Evolutionary conservation across 2,888 invertebrate species (phyloP).

Genomic region (Parnassius apollo): DNA sequence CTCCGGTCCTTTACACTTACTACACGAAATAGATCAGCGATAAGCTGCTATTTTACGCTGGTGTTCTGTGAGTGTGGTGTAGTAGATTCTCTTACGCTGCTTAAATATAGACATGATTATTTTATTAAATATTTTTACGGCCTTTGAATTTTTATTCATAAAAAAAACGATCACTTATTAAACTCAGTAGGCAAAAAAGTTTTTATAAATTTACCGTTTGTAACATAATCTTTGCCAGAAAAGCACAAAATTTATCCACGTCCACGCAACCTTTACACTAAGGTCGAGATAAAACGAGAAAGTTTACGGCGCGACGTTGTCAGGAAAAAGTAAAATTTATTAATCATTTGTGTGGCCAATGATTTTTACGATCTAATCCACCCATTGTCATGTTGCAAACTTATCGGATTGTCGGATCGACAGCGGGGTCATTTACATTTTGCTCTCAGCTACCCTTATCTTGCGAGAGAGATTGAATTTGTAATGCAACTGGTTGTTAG

Average conservation of each 20-base stretch:
- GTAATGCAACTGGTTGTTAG: constrained; percentile 3
- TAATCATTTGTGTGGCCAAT: constrained; percentile 19
- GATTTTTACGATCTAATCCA: constrained; percentile 17
- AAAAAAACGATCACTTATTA: too few relatives aligned
- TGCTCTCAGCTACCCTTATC: constrained; percentile 1
- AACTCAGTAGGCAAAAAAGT: too few relatives aligned
- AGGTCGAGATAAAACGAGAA: constrained; percentile 26
- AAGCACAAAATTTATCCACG: constrained; percentile 50
- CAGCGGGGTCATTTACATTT: constrained; percentile 1
- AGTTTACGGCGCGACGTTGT: constrained; percentile 24
- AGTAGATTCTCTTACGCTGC: too few relatives aligned
- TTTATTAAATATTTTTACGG: too few relatives aligned
- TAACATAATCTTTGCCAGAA: constrained; percentile 40
- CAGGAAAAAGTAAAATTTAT: constrained; percentile 27
- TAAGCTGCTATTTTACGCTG: too few relatives aligned
- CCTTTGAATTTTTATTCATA: too few relatives aligned
- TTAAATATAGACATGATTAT: too few relatives aligned
- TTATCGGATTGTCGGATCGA: constrained; percentile 8
- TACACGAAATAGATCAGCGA: too few relatives aligned
- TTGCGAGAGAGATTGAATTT: constrained; percentile 5
- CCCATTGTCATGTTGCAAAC: constrained; percentile 13
- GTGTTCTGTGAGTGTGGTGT: too few relatives aligned
- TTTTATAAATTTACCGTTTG: too few relatives aligned
- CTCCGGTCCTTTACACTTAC: too few relatives aligned
- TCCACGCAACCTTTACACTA: constrained; percentile 42